Evolutionary conservation across 2,113 vertebrate genomes (phyloP).

Genomic region (Pycnonotus jocosus): DNA sequence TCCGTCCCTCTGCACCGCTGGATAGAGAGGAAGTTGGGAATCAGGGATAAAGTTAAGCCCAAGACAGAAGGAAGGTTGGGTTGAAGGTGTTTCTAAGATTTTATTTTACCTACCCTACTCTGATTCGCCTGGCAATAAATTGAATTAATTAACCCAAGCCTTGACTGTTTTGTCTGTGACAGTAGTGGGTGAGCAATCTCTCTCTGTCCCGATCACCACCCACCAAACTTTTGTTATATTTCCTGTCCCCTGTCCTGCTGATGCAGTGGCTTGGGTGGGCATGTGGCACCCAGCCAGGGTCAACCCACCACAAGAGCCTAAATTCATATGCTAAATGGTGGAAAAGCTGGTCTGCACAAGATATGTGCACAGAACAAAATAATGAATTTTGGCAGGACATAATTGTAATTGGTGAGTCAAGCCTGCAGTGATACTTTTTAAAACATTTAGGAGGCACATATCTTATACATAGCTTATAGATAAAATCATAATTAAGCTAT

Average conservation of each 20-base stretch:
- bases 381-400: neutral
- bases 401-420: neutral
- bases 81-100: neutral
- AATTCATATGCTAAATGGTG: neutral
- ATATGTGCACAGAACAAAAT: neutral
- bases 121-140: neutral
- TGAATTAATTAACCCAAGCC: neutral
- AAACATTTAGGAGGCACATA: neutral
- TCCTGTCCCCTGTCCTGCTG: neutral
- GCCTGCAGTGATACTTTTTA: neutral
- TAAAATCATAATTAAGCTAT: neutral
- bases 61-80: neutral
- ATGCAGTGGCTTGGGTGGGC: neutral
- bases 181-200: fast-evolving
- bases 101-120: neutral
- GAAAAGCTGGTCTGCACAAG: neutral
- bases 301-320: neutral
- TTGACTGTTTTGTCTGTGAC: neutral
- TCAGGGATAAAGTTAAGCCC: neutral
- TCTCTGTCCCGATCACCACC: neutral
- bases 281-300: neutral
- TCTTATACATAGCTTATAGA: neutral
- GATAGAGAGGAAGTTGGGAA: neutral
- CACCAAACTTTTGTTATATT: neutral
- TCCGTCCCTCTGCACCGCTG: fast-evolving